Base-by-base conservation (phyloP, 2,888 invertebrate species). In the Coelopa pilipes region DNA sequence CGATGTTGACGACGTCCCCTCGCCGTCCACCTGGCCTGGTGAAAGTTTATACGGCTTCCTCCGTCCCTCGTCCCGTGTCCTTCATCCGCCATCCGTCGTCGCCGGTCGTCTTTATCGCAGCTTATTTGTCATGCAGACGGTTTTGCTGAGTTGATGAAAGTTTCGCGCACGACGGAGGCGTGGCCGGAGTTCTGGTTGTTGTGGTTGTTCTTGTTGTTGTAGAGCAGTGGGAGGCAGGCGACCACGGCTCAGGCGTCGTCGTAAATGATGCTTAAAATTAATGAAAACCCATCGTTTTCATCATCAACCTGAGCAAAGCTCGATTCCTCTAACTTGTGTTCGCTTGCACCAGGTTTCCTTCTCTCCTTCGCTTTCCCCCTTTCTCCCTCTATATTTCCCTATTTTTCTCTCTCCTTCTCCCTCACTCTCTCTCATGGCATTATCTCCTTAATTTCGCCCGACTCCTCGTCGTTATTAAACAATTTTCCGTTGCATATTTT, bases 401-500 rank as follows among this genome's bases (percentile, higher is more conserved):
- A 2, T 2, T 34, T 7, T 4, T 34, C 34, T 34, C 34, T 7
- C 7, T 34, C 4, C 7, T 7, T 34, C 34, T 34, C 4, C 7
- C 34, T 2, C 34, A 4, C 34, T 2, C 2, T 34, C 34, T 34
- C 34, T 4, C 34, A 34, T 46, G 65, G 46, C 46, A 45, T 46
- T 65, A 65, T 15, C 65, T 65, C 46, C 65, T 65, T 65, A 65
- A 65, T 65, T 47, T 65, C 17, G 46, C 19, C 34, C 21, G n/a
- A 66, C 19, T 17, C 13, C 45, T 9, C 17, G 17, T 66, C 66
- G 60, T 63, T 65, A 65, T 71, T 71, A 63, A 71, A 57, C 65
- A 65, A 71, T 71, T 65, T 63, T 65, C 50, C 60, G 34, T 63
- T 71, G 63, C 71, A 71, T 71, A 71, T 55, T 63, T 71, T 7